Conservation (phyloP, 1,140 invertebrate species). For the Drosophila leontia region DNA sequence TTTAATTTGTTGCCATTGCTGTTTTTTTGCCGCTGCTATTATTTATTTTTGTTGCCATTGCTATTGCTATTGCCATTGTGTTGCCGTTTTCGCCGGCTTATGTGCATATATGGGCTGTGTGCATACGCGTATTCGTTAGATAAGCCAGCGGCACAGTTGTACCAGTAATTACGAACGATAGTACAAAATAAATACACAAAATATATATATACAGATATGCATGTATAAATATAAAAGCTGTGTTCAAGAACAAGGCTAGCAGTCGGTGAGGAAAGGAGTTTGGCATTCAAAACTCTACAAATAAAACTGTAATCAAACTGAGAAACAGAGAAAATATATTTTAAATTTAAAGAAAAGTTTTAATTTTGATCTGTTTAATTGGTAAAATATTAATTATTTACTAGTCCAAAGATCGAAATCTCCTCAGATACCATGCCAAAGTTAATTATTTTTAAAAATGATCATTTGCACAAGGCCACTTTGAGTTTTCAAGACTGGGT, state of each 20-base stretch:
- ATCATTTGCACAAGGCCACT: constrained; percentile 3
- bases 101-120: constrained; percentile 38
- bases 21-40: constrained; percentile 23
- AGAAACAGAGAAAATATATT: background rate
- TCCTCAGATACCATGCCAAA: background rate
- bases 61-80: constrained; percentile 19
- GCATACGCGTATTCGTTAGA: constrained; percentile 44
- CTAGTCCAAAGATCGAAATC: background rate
- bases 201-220: background rate
- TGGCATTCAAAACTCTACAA: constrained; percentile 7
- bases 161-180: constrained; percentile 8
- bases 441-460: constrained; percentile 10
- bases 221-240: background rate
- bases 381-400: background rate
- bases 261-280: background rate
- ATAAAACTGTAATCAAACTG: background rate
- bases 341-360: background rate
- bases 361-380: background rate
- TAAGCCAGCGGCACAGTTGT: constrained; percentile 48
- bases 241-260: constrained; percentile 26
- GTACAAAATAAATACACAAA: background rate
- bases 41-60: constrained; percentile 12
- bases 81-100: constrained; percentile 60
- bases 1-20: constrained; percentile 25
- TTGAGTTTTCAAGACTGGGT: constrained; percentile 9